These are phyloP conservation scores for Tretioscincus oriximinensis DNA, from an alignment of 2,113 vertebrate genomes.

Conservation along the genomic window DNA sequence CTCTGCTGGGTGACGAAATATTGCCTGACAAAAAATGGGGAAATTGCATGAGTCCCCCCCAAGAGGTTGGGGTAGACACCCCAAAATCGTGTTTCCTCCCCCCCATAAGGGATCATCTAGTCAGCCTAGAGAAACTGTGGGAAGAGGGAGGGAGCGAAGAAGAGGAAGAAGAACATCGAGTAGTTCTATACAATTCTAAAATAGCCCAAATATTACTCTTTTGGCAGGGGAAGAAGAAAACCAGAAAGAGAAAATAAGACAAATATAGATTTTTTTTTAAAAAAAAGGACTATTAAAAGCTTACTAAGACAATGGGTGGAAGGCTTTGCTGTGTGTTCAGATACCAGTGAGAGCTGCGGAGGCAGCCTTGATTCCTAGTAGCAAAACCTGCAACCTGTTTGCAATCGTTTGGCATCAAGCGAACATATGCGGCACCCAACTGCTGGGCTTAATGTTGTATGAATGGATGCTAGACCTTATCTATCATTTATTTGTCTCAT, in stretches of 20 bases:
- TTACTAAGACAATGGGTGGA: slow-evolving; percentile 18
- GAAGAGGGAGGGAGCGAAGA: too few species aligned
- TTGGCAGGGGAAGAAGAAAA: slow-evolving; percentile 34
- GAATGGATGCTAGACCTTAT: slow-evolving; percentile 70
- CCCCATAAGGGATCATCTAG: too few species aligned
- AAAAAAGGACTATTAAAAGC: neutral
- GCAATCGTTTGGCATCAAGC: slow-evolving; percentile 45
- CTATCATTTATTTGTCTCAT: slow-evolving; percentile 74
- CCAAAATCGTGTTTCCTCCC: too few species aligned
- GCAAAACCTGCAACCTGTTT: slow-evolving; percentile 57
- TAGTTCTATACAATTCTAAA: too few species aligned
- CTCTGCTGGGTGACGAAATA: too few species aligned
- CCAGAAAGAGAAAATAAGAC: slow-evolving; percentile 3
- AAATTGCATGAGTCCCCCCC: too few species aligned
- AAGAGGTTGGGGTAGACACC: too few species aligned
- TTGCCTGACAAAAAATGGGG: too few species aligned
- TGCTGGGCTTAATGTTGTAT: slow-evolving; percentile 62
- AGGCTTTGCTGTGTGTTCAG: slow-evolving; percentile 6
- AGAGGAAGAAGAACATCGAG: too few species aligned
- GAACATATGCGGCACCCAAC: slow-evolving; percentile 57
- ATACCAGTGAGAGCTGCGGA: slow-evolving; percentile 30
- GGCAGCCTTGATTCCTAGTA: slow-evolving; percentile 40
- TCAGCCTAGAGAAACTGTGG: too few species aligned
- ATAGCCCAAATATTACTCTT: too few species aligned
- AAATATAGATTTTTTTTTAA: slow-evolving; percentile 22